These are phyloP conservation scores for Pachyseris speciosa DNA, from an alignment of 64 coral and sea anemone genomes.

Conservation along the genomic window DNA sequence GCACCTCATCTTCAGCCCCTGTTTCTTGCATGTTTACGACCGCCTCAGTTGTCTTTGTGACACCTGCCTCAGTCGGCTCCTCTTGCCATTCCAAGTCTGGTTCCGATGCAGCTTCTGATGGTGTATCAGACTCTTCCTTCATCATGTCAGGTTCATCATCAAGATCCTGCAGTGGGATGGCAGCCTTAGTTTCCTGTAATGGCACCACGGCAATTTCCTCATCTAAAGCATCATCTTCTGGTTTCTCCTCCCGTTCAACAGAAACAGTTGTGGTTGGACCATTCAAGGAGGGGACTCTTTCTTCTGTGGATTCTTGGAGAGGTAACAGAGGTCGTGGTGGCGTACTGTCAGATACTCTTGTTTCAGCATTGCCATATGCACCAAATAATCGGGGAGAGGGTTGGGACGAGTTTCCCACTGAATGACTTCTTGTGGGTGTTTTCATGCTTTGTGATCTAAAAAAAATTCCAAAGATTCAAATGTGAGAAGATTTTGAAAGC, in stretches of 20 bases:
- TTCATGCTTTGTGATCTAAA: constrained; percentile 93
- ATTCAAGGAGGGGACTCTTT: neutral
- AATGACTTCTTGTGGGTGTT: constrained; percentile 65
- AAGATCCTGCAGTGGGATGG: constrained; percentile 84
- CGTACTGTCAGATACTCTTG: constrained; percentile 73
- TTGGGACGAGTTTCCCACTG: constrained; percentile 31
- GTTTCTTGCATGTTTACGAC: neutral
- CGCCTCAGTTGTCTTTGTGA: neutral
- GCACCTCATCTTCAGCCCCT: neutral
- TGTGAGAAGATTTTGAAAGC: neutral
- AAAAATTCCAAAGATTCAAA: neutral
- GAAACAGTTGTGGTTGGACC: neutral
- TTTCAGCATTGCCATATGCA: constrained; percentile 88
- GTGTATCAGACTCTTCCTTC: constrained; percentile 77
- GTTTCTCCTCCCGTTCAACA: neutral
- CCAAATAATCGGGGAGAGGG: constrained; percentile 65
- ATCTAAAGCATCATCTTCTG: neutral
- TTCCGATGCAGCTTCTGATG: constrained; percentile 37
- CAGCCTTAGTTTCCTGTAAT: constrained; percentile 32
- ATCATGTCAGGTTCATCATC: constrained; percentile 96
- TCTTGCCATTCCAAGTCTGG: constrained; percentile 85
- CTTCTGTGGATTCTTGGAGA: neutral
- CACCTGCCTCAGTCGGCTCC: constrained; percentile 38
- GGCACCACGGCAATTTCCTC: neutral
- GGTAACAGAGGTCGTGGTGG: constrained; percentile 30